Base-by-base conservation (phyloP, 2,113 vertebrate species). In the Lathamus discolor region DNA sequence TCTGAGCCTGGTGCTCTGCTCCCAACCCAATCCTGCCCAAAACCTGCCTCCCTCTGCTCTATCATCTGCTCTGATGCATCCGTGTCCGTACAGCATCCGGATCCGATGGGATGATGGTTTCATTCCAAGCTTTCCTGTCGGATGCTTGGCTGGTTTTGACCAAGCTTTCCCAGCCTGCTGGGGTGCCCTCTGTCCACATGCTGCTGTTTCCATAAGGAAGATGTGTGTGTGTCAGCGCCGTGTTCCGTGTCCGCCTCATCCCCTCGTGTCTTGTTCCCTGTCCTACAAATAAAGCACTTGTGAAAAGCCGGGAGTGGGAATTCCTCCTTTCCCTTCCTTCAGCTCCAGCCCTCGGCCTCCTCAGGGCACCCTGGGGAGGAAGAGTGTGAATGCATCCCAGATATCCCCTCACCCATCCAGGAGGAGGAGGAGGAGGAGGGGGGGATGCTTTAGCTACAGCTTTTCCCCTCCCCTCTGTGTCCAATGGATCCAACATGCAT, bases 241-340 rank as follows among this genome's bases (percentile, higher is more conserved):
- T 51, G 67, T 69, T 76, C 64, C 2, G 8, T 51, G 67, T 69
- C 63, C 20, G 17, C 72, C 59, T 41, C 75, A 2, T 67, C 94
- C 91, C 28, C 8, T 19, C 20, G 4, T 51, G 43, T 85, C 70
- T 24, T 16, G n/a, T 52, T 94, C 14, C 0, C 3, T 64, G 76
- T 74, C 94, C 88, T 83, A 17, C 63, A 29, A 83, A 94, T 92
- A 94, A 96, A 96, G 68, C 88, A 46, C 37, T 82, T 67, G 68
- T 90, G 92, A 66, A 93, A 75, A 88, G 19, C 64, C 68, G 48
- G 49, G 14, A 13, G 9, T 23, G 20, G 75, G 55, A 82, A 31
- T 49, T 67, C 27, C 82, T 91, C 10, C 51, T 92, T 95, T 90
- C 66, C 79, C 81, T 49, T n/a, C 79, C 64, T 54, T 41, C 33